These are phyloP conservation scores for Gymnocephalus cernua DNA, from an alignment of 2,113 vertebrate genomes.

Conservation along the genomic window DNA sequence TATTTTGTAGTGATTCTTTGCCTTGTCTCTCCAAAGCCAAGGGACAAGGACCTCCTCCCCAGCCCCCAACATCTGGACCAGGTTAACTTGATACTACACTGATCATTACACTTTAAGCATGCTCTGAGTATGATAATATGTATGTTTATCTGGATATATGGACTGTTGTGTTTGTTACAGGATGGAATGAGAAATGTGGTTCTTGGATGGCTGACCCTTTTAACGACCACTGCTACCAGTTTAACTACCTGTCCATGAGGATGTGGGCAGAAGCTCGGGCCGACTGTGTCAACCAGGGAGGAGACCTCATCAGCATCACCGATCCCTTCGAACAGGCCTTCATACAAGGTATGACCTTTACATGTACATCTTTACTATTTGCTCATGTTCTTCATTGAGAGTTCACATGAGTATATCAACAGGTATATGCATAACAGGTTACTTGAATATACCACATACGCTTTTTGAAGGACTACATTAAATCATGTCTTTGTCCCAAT, in stretches of 20 bases:
- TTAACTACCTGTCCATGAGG: slow-evolving; percentile 79
- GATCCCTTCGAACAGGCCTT: slow-evolving; percentile 82
- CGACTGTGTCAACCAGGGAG: slow-evolving; percentile 84
- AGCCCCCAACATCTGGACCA: slow-evolving; percentile 84
- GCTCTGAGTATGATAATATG: not conserved
- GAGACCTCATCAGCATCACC: slow-evolving; percentile 84
- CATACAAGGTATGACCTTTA: slow-evolving; percentile 75
- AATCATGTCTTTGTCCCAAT: no score
- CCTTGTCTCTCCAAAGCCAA: slow-evolving; percentile 66
- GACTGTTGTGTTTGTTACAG: slow-evolving; percentile 54
- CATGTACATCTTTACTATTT: not conserved
- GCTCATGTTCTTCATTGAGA: no score
- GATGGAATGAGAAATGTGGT: slow-evolving; percentile 85
- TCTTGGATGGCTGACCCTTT: slow-evolving; percentile 81
- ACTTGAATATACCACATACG: not conserved
- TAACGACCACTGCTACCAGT: slow-evolving; percentile 85
- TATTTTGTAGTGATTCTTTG: not conserved
- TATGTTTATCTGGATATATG: not conserved
- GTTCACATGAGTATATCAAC: not conserved
- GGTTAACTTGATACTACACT: slow-evolving; percentile 55
- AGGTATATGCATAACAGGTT: no score
- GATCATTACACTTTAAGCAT: not conserved
- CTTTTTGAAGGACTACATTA: not conserved
- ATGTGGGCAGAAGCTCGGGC: slow-evolving; percentile 82
- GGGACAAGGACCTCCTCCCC: slow-evolving; percentile 80